These are phyloP conservation scores for Equus przewalskii DNA, from an alignment of 2,113 vertebrate species.

Conservation along the genomic window DNA sequence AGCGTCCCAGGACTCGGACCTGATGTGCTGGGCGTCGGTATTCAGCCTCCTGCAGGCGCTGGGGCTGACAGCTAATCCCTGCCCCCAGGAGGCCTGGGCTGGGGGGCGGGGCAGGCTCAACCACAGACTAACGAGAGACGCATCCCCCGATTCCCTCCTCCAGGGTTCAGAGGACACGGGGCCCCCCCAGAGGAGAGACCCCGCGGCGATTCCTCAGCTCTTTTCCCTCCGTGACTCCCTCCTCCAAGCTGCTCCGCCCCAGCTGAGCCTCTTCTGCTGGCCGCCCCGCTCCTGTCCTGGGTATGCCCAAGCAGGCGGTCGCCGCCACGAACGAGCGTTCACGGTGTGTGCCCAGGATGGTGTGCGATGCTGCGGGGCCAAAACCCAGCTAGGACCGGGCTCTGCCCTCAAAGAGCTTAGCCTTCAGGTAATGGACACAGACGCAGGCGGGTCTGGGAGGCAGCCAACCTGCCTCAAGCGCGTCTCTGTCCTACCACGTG, in stretches of 20 bases:
- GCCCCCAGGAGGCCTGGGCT: background rate
- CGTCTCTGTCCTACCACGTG: background rate
- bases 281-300: background rate
- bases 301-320: background rate
- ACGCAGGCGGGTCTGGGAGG: background rate
- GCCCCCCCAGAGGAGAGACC: background rate
- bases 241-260: background rate
- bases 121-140: background rate
- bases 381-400: background rate
- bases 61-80: background rate
- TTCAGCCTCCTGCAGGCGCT: background rate
- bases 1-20: background rate
- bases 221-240: rapidly evolving
- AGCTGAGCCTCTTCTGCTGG: background rate
- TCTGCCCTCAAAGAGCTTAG: background rate
- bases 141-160: background rate
- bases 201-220: background rate
- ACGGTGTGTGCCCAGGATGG: background rate
- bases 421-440: background rate
- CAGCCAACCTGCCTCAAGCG: background rate
- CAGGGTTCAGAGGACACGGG: background rate
- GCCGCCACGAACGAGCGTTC: background rate
- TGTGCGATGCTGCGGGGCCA: too few relatives aligned
- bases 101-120: background rate
- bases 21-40: background rate